Conservation (phyloP, 2,113 vertebrate genomes). For the Podarcis muralis region DNA sequence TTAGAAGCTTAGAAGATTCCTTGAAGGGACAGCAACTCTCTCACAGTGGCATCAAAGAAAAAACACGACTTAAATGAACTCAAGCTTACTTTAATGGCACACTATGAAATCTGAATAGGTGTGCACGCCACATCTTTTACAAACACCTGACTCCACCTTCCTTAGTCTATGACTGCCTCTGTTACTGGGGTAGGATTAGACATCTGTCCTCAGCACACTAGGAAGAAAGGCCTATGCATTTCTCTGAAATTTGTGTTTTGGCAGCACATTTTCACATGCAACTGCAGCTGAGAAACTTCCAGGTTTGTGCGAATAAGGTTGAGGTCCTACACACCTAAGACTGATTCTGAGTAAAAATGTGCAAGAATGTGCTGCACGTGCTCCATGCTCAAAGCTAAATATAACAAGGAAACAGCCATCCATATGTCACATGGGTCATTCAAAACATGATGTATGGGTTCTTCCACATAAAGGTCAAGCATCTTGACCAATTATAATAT, state of each 20-base stretch:
- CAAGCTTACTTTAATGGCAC: neutral
- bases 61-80: neutral
- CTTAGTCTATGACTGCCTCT: neutral
- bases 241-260: neutral
- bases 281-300: neutral
- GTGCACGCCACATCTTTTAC: neutral
- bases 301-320: neutral
- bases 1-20: neutral
- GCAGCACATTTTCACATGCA: neutral
- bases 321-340: neutral
- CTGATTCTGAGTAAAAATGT: neutral
- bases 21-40: neutral
- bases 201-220: neutral
- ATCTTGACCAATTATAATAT: constrained; percentile 32
- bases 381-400: neutral
- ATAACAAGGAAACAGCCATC: neutral
- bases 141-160: neutral
- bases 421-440: neutral
- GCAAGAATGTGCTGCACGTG: neutral
- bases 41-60: neutral
- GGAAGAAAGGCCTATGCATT: neutral
- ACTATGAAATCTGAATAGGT: neutral
- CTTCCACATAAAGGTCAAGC: neutral
- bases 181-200: neutral
- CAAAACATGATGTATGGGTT: neutral